A percentile compares a stretch with the other conserved stretches of the same genome.
Conservation (phyloP, 2,113 vertebrate species). For the Circaetus gallicus region DNA sequence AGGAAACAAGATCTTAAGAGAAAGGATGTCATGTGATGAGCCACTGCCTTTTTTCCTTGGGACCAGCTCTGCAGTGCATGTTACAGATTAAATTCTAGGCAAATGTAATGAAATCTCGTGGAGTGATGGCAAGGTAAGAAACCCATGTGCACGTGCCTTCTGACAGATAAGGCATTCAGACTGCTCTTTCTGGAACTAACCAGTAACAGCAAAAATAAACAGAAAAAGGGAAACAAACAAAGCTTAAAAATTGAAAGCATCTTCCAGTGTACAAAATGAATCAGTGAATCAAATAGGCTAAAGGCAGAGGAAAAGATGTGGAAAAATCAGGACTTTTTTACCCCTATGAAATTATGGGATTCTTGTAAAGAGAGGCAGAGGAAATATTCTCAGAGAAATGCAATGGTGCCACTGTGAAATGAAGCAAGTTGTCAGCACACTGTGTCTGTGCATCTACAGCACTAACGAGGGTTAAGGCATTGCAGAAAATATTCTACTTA, state of each 20-base stretch:
- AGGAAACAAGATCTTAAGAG: neutral
- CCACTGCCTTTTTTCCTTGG: neutral
- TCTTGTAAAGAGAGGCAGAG: neutral
- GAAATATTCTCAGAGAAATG: neutral
- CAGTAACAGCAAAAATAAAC: neutral
- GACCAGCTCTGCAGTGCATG: neutral
- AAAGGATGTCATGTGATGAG: neutral
- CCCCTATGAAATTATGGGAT: neutral
- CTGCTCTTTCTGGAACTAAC: neutral
- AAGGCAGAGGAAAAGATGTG: neutral
- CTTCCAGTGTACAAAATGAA: neutral
- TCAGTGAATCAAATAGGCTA: neutral
- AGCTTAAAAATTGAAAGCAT: neutral
- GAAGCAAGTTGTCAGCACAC: neutral
- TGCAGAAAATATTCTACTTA: neutral
- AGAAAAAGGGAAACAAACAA: neutral
- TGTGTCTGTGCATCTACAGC: neutral
- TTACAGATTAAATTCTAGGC: neutral
- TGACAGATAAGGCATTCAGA: neutral
- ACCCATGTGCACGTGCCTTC: accelerated
- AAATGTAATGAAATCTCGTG: neutral
- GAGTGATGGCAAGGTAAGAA: neutral
- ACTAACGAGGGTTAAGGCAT: neutral
- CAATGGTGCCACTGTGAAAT: neutral
- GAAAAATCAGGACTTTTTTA: neutral